phyloP scores from a whole-genome alignment of 2,797 vertebrate genomes.

The Dallia pectoralis region DNA sequence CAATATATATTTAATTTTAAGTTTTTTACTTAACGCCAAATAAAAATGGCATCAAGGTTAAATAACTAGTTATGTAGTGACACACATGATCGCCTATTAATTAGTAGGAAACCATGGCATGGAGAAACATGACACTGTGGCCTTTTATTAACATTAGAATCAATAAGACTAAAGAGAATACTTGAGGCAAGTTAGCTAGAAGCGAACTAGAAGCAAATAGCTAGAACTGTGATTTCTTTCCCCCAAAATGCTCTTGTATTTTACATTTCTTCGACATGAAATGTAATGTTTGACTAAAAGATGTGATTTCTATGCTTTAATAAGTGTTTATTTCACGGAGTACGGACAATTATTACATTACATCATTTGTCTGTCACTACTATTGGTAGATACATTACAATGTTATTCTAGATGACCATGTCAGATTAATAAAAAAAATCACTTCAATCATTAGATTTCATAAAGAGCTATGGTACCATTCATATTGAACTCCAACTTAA shows the following conservation, averaged over 20 bases:
- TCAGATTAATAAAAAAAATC: slow-evolving; percentile 5
- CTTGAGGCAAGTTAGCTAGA: slow-evolving; percentile 7
- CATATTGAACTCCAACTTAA: background rate
- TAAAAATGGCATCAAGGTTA: background rate
- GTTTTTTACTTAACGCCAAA: background rate
- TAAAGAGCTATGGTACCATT: background rate
- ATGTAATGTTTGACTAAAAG: slow-evolving; percentile 9
- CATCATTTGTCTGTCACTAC: slow-evolving; percentile 2
- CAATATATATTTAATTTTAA: background rate
- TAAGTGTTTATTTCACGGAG: background rate
- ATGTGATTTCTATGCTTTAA: slow-evolving; percentile 1
- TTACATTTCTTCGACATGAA: slow-evolving; percentile 2
- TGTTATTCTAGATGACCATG: slow-evolving; percentile 4
- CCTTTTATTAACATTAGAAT: background rate
- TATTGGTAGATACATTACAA: background rate
- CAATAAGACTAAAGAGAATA: slow-evolving; percentile 9
- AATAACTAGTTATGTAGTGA: slow-evolving; percentile 39
- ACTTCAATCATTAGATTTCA: slow-evolving; percentile 16
- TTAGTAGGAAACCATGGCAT: slow-evolving; percentile 4
- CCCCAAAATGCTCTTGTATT: background rate
- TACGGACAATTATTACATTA: background rate
- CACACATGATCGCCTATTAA: slow-evolving; percentile 31
- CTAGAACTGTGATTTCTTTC: background rate
- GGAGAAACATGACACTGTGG: slow-evolving; percentile 3
- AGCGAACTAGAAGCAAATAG: background rate